phyloP scores from a whole-genome alignment of 2,888 invertebrate species.

The Eumacrocentrus americanus region DNA sequence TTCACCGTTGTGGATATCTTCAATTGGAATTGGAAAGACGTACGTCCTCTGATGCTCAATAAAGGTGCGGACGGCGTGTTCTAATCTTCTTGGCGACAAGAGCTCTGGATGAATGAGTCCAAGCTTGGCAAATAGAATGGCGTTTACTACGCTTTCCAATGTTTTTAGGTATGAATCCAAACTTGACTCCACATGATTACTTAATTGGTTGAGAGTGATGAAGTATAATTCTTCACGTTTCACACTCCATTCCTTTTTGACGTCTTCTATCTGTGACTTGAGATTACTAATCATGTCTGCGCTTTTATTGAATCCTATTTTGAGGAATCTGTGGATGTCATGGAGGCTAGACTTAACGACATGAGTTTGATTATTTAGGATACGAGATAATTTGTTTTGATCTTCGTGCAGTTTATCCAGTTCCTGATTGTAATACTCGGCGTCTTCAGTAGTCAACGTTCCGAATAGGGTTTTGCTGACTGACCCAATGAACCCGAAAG shows the following conservation, averaged over 20 bases:
- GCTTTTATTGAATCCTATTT: too few relatives aligned
- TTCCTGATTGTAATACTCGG: conserved; percentile 8
- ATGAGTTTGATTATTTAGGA: background rate
- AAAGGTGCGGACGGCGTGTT: too few relatives aligned
- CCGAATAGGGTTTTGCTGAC: conserved; percentile 2
- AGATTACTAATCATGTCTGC: too few relatives aligned
- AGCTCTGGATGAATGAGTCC: background rate
- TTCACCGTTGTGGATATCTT: background rate
- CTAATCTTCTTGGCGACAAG: too few relatives aligned
- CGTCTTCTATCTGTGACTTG: background rate
- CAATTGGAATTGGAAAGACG: background rate
- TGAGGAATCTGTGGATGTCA: background rate
- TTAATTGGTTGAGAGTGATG: background rate
- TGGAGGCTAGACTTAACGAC: background rate
- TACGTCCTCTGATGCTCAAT: too few relatives aligned
- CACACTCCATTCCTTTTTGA: background rate
- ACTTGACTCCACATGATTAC: background rate
- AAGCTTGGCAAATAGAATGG: background rate
- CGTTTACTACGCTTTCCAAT: background rate
- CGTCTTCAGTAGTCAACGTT: conserved; percentile 6
- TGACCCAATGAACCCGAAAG: background rate
- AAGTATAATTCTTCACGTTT: background rate
- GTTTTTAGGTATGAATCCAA: background rate
- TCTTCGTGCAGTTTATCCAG: conserved; percentile 7
- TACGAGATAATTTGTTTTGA: background rate